Conservation (phyloP, 2,888 invertebrate species). For the Agrochola macilenta region DNA sequence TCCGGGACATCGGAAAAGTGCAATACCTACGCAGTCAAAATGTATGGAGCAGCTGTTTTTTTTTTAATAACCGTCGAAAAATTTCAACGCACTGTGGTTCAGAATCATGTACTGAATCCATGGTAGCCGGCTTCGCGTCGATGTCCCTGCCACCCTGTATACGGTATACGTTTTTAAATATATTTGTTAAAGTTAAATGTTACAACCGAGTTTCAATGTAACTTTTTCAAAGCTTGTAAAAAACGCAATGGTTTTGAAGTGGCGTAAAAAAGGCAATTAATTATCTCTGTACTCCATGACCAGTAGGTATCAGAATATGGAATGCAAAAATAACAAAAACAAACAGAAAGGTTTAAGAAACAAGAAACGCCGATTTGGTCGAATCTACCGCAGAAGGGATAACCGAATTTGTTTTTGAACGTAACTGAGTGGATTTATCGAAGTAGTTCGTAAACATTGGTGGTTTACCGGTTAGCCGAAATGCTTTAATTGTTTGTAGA, state of each 20-base stretch:
- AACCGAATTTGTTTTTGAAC: constrained; percentile 5
- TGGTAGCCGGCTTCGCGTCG: no score
- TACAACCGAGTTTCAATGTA: neutral
- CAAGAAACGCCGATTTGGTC: neutral
- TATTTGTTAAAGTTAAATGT: neutral
- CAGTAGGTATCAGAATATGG: no score
- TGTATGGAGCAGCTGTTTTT: no score
- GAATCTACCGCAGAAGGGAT: no score
- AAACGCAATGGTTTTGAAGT: neutral
- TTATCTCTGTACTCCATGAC: no score
- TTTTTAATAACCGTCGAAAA: no score
- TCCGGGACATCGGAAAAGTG: no score
- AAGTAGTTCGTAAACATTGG: constrained; percentile 20
- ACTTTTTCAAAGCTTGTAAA: neutral
- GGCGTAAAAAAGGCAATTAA: neutral
- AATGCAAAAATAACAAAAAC: neutral
- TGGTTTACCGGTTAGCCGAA: neutral
- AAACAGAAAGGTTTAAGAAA: constrained; percentile 1
- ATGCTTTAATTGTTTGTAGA: constrained; percentile 11
- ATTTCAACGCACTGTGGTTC: no score
- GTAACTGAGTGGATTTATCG: constrained; percentile 13
- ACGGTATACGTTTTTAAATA: neutral
- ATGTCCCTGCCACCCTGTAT: no score
- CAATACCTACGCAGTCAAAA: no score
- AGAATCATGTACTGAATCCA: no score